A percentile compares a stretch with the other conserved stretches of the same genome.
Conservation (phyloP, 1,140 invertebrate species). For the Pogonus chalceus region DNA sequence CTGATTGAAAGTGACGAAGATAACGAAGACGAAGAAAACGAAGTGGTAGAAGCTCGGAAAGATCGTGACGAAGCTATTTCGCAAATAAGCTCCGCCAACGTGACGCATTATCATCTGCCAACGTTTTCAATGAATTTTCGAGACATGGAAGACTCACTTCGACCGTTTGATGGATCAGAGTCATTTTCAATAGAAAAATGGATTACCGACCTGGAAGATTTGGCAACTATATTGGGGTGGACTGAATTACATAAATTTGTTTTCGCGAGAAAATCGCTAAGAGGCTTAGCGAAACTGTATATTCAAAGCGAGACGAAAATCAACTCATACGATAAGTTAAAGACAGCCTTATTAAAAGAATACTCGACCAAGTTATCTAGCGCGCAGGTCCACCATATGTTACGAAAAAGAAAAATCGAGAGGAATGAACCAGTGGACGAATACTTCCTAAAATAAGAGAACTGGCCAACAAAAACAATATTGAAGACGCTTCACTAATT, state of each 20-base stretch:
- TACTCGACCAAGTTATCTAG: too few species aligned
- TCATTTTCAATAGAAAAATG: conserved; percentile 13
- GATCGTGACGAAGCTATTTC: too few species aligned
- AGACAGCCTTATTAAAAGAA: conserved; percentile 13
- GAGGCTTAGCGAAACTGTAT: conserved; percentile 16
- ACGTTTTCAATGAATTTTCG: conserved; percentile 5
- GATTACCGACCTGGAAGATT: conserved; percentile 18
- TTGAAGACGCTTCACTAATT: too few species aligned
- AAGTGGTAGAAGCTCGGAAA: too few species aligned
- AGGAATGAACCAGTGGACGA: conserved; percentile 12
- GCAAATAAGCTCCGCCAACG: too few species aligned
- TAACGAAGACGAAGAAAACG: too few species aligned
- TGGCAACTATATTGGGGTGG: conserved; percentile 11
- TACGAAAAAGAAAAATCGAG: conserved; percentile 5
- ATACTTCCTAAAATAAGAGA: conserved; percentile 13
- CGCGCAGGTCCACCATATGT: conserved; percentile 12
- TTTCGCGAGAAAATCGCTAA: conserved; percentile 16
- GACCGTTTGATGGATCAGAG: conserved; percentile 14
- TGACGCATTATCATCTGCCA: too few species aligned
- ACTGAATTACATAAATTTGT: conserved; percentile 16
- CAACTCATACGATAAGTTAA: conserved; percentile 11
- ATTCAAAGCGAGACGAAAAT: conserved; percentile 12
- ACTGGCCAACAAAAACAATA: conserved; percentile 13
- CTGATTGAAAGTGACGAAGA: too few species aligned
- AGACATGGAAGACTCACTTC: conserved; percentile 16